Evolutionary conservation across 2,797 vertebrate genomes (phyloP), one percentile per base, ranked within the genome.

Genomic region (Amblyraja radiata): DNA sequence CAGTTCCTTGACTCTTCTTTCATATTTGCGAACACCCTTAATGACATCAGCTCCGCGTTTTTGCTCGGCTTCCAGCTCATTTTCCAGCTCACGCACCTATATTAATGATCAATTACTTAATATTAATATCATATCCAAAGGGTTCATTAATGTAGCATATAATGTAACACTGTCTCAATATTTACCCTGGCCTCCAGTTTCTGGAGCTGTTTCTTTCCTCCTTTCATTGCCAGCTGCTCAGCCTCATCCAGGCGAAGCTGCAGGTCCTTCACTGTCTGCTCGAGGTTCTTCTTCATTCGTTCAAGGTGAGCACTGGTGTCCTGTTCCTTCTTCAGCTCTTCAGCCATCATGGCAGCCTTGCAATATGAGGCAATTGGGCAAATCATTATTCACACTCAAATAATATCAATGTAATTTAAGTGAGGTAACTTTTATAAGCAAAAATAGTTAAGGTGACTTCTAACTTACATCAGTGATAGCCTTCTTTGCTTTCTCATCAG

Each of bases 271-370:
- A 99, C 98, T 0, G 97, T 98, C 95, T 97, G 96, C 93, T 98
- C 97, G 93, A 98, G 95, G 95, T 98, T 98, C 96, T 98, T 98
- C 96, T 98, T 98, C 98, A 98, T 98, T 93, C 98, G 97, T 95
- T 99, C 98, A 95, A 98, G 95, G 93, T 98, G 98, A 94, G 97
- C 95, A 0, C 98, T 98, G 94, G 97, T 98, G 95, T 98, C 98
- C 96, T 99, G 98, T 95, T 98, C 97, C 94, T 99, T 99, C 96
- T 98, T 98, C 94, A 99, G 96, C 94, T 98, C 98, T 39, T 98
- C 98, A 0, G 98, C 98, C 98, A 99, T 98, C 98, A 98, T 98
- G 94, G 98, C 98, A 0, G 98, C 98, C 98, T 99, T 98, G 74
- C 83, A 65, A 28, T 13, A 1, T 65, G 23, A 83, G 76, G 18